phyloP scores from a whole-genome alignment of 2,113 vertebrate genomes.

The Channa maculata region DNA sequence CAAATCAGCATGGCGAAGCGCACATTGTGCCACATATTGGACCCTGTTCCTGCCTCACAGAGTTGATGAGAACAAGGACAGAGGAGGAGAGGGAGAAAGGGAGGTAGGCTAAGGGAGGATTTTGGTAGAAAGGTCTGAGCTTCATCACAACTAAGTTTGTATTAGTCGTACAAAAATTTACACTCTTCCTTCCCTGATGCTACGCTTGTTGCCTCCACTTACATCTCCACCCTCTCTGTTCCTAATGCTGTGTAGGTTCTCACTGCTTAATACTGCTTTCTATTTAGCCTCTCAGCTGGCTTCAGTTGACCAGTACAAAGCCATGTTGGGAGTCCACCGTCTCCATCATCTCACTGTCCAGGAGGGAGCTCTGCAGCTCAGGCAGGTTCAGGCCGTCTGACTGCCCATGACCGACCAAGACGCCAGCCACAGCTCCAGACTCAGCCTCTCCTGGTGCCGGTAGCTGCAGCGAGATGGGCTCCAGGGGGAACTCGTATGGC shows the following conservation, averaged over 20 bases:
- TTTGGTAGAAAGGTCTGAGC: conserved; percentile 74
- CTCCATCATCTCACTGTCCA: conserved; percentile 98
- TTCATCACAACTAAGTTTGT: conserved; percentile 73
- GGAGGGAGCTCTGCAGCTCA: conserved; percentile 86
- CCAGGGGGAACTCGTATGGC: conserved; percentile 84
- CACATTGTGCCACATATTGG: conserved; percentile 19
- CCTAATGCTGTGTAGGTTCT: conserved; percentile 60
- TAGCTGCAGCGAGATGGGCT: conserved; percentile 72
- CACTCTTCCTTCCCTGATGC: conserved; percentile 70
- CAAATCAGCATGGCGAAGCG: conserved; percentile 16
- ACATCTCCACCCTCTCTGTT: conserved; percentile 60
- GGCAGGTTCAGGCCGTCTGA: conserved; percentile 84
- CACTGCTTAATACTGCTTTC: conserved; percentile 75
- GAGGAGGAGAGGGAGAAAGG: conserved; percentile 67
- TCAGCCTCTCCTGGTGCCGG: conserved; percentile 58
- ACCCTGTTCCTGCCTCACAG: conserved; percentile 40
- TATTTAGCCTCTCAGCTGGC: conserved; percentile 5
- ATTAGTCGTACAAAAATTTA: conserved; percentile 66
- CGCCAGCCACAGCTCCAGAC: conserved; percentile 35
- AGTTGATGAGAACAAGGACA: conserved; percentile 60
- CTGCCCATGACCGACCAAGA: conserved; percentile 20
- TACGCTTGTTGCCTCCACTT: conserved; percentile 59
- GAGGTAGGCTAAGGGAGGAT: conserved; percentile 77
- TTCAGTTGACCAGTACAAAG: conserved; percentile 94
- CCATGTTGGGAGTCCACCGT: conserved; percentile 96